Percentiles rank a stretch among this genome's conserved stretches.
These are phyloP conservation scores for Pollenia amentaria DNA, from an alignment of 2,888 invertebrate species.

Conservation along the genomic window DNA sequence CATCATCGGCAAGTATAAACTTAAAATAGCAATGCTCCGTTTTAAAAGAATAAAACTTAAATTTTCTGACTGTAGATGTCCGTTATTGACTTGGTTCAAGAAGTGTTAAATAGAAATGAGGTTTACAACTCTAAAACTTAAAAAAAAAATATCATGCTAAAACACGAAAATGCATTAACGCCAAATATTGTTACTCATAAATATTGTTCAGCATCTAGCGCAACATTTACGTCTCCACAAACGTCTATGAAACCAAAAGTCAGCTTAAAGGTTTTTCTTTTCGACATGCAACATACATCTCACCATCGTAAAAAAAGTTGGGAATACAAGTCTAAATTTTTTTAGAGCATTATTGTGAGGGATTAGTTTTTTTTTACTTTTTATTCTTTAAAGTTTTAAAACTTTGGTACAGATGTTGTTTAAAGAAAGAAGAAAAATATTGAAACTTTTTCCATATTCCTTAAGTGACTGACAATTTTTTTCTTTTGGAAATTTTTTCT, in stretches of 20 bases:
- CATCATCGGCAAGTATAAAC: conserved; percentile 37
- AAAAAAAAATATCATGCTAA: conserved; percentile 79
- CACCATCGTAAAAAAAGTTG: conserved; percentile 4
- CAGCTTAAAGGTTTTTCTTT: conserved; percentile 56
- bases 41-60: conserved; percentile 19
- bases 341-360: conserved; percentile 70
- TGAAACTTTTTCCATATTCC: conserved; percentile 5
- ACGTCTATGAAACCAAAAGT: background rate
- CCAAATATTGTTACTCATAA: conserved; percentile 84
- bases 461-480: conserved; percentile 66
- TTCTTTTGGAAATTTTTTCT: conserved; percentile 11
- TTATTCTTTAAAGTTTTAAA: conserved; percentile 17
- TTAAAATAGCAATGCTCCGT: background rate
- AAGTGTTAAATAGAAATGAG: conserved; percentile 71
- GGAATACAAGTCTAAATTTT: conserved; percentile 59
- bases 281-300: conserved; percentile 25
- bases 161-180: conserved; percentile 84
- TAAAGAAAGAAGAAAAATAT: conserved; percentile 31
- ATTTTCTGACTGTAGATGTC: conserved; percentile 40
- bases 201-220: conserved; percentile 78
- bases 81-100: conserved; percentile 70
- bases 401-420: conserved; percentile 57
- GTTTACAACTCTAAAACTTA: conserved; percentile 63
- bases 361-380: conserved; percentile 51
- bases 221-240: conserved; percentile 1